Percentiles rank a stretch among this genome's conserved stretches.
Evolutionary conservation across 2,888 invertebrate species (phyloP).

Genomic region (Branchipolynoe longqiensis): DNA sequence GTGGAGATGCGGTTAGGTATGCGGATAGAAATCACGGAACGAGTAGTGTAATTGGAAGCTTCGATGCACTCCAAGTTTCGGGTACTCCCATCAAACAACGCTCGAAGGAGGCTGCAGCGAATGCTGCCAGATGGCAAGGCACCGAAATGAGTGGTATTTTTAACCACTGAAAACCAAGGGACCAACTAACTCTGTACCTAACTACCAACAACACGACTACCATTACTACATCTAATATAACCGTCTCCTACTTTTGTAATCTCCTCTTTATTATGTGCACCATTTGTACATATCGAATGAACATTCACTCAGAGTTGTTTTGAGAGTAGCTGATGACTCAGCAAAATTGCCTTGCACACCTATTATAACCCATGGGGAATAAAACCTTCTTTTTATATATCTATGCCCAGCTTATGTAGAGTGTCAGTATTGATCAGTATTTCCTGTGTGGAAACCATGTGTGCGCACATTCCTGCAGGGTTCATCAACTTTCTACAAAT

Average conservation of each 20-base stretch:
- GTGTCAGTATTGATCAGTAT: too few relatives aligned
- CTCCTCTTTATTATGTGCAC: too few relatives aligned
- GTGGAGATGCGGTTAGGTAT: slow-evolving; percentile 64
- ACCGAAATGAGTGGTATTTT: slow-evolving; percentile 37
- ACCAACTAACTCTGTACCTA: not conserved
- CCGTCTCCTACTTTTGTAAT: too few relatives aligned
- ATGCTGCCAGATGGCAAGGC: slow-evolving; percentile 42
- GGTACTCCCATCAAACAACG: slow-evolving; percentile 42
- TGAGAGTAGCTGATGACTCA: not conserved
- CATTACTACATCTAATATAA: too few relatives aligned
- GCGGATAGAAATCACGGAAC: slow-evolving; percentile 65
- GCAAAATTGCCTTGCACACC: too few relatives aligned
- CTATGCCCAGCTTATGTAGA: too few relatives aligned
- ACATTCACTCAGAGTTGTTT: not conserved
- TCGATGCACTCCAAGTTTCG: slow-evolving; percentile 41
- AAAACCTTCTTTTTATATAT: too few relatives aligned
- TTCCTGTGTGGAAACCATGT: too few relatives aligned
- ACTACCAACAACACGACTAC: too few relatives aligned
- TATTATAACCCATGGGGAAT: too few relatives aligned
- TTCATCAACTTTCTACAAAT: too few relatives aligned
- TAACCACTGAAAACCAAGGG: not conserved
- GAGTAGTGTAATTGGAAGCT: slow-evolving; percentile 37
- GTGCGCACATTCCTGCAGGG: too few relatives aligned
- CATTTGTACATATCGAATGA: not conserved
- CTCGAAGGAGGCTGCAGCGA: slow-evolving; percentile 2